phyloP scores from a whole-genome alignment of 2,797 vertebrate species.

The Paguma larvata region DNA sequence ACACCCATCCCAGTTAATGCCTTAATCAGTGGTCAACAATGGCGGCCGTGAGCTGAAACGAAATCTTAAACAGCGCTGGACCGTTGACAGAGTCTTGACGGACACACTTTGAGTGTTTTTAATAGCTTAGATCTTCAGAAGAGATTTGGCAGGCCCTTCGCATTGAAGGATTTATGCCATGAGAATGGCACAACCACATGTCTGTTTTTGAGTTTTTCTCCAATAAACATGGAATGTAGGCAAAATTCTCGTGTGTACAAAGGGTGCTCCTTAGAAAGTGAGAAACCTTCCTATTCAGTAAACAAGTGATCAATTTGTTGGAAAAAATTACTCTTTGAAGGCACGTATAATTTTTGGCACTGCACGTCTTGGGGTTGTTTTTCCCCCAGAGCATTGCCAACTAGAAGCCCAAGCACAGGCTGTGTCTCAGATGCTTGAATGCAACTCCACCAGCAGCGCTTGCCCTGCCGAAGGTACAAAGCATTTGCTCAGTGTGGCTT shows the following conservation, averaged over 20 bases:
- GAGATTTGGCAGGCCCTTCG: constrained; percentile 84
- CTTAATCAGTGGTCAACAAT: constrained; percentile 84
- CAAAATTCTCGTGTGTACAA: constrained; percentile 79
- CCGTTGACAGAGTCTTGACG: constrained; percentile 84
- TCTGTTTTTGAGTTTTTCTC: constrained; percentile 88
- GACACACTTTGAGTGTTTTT: constrained; percentile 84
- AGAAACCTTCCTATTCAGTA: not conserved
- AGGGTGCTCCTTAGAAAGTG: constrained; percentile 34
- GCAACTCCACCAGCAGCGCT: constrained; percentile 73
- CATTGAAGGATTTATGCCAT: constrained; percentile 87
- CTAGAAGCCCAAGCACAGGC: constrained; percentile 76
- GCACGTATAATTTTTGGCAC: constrained; percentile 63
- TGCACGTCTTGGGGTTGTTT: not conserved
- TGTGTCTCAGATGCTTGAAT: constrained; percentile 80
- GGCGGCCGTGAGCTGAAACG: constrained; percentile 84
- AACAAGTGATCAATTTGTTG: constrained; percentile 70
- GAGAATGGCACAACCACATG: constrained; percentile 86
- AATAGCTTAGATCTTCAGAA: constrained; percentile 85
- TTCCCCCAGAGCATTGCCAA: constrained; percentile 75
- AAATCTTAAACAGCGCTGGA: constrained; percentile 85
- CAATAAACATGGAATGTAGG: constrained; percentile 82
- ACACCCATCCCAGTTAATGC: constrained; percentile 82
- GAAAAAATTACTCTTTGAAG: constrained; percentile 62
- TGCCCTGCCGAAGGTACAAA: constrained; percentile 59
- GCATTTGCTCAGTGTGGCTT: constrained; percentile 67